phyloP scores from a whole-genome alignment of 2,888 invertebrate genomes.

The Ariolimax columbianus region DNA sequence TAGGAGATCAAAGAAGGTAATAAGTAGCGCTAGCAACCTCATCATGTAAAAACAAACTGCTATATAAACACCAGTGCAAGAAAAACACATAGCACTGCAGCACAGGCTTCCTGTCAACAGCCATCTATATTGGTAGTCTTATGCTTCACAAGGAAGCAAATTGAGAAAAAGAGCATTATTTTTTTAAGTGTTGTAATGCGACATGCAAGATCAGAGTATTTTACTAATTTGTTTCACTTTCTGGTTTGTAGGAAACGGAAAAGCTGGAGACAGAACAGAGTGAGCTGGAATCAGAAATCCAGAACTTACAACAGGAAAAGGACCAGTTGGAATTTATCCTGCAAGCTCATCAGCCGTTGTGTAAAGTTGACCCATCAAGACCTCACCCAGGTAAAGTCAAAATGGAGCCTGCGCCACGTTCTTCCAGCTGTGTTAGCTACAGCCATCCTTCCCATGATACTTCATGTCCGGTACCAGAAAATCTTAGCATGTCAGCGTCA shows the following conservation, averaged over 20 bases:
- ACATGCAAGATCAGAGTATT: too few species aligned
- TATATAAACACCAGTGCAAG: too few species aligned
- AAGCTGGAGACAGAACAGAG: conserved; percentile 86
- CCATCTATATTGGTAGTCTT: too few species aligned
- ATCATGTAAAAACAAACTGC: too few species aligned
- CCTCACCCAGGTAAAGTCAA: conserved; percentile 54
- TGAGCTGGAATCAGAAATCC: conserved; percentile 89
- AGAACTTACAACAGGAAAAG: conserved; percentile 86
- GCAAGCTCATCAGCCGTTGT: conserved; percentile 87
- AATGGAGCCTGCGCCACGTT: conserved; percentile 50
- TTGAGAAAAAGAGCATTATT: too few species aligned
- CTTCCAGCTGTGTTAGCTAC: neutral
- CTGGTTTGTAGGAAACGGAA: conserved; percentile 72
- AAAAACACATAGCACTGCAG: too few species aligned
- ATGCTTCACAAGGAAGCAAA: too few species aligned
- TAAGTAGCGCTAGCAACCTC: too few species aligned
- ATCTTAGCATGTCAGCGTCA: conserved; percentile 38
- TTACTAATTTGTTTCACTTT: conserved; percentile 38
- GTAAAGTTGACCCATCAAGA: conserved; percentile 80
- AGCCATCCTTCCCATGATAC: conserved; percentile 50
- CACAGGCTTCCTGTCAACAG: too few species aligned
- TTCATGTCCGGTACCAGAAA: conserved; percentile 62
- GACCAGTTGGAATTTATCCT: conserved; percentile 90
- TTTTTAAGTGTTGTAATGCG: too few species aligned
- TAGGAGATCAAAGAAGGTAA: too few species aligned